Base-by-base conservation (phyloP, 2,888 invertebrate species). In the Eucera pruinosa region DNA sequence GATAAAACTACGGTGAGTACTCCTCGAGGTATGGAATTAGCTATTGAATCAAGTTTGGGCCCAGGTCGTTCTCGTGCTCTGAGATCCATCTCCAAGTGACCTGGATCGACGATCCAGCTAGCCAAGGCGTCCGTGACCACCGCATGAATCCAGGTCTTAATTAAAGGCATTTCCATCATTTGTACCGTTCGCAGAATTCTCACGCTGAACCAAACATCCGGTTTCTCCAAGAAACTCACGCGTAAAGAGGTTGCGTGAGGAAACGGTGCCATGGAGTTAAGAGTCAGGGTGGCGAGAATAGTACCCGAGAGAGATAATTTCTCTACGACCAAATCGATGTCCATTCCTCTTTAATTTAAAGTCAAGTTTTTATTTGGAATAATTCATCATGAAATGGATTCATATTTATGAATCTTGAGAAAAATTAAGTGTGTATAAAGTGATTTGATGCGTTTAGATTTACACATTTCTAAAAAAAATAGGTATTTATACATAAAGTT, bases 171-270 rank as follows among this genome's bases (percentile, higher is more conserved):
- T 80, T 94, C 94, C 93, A 94, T 94, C 91, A 94, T 91, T 81
- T 94, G 93, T 18, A 94, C 90, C 4, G 93, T 89, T 67, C 91
- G 85, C 0, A 94, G 84, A 39, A 93, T 90, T 39, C 93, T 91
- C 54, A 94, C 91, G 86, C 93, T 93, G 89, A 94, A 94, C 92
- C 93, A 93, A 27, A 94, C 93, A 74, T 94, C 93, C 39, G 94
- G 94, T 90, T 92, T 93, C 85, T 94, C 93, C 58, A 92, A 83
- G 86, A 94, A 94, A 47, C 93, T 93, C 65, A 94, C 80, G 62
- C 93, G 92, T 43, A 93, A 90, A 45, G 93, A 93, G 60, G 93
- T 91, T 78, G 94, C 89, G 86, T 94, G 94, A 9, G 94, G 94
- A 87, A 94, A 94, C 27, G 94, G 93, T 1, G 93, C 92, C 72